A percentile compares a stretch with the other conserved stretches of the same genome.
Evolutionary conservation across 2,888 invertebrate species (phyloP).

Genomic region (Amphipyra berbera): DNA sequence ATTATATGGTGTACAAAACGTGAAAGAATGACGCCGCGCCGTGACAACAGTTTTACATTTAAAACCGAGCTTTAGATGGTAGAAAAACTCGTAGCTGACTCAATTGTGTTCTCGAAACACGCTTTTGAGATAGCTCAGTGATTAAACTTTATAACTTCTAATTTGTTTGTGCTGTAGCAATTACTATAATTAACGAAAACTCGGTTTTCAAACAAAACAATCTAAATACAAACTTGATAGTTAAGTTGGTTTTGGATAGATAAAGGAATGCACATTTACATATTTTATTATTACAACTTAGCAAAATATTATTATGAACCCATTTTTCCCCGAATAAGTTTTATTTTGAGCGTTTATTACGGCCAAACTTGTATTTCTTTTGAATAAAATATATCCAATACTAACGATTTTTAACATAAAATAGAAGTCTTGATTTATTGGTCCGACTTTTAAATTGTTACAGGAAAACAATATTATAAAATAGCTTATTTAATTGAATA

Average conservation of each 20-base stretch:
- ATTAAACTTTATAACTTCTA: constrained; percentile 64
- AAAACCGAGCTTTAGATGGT: constrained; percentile 12
- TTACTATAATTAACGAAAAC: constrained; percentile 60
- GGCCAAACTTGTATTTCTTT: constrained; percentile 38
- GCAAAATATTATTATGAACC: constrained; percentile 17
- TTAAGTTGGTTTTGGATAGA: constrained; percentile 27
- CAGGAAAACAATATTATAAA: not conserved
- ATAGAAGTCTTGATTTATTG: constrained; percentile 12
- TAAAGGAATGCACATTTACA: constrained; percentile 40
- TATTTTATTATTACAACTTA: constrained; percentile 24
- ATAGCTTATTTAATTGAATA: not conserved
- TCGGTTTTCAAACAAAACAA: constrained; percentile 50
- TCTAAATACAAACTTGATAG: constrained; percentile 24
- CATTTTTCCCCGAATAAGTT: constrained; percentile 29
- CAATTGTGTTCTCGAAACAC: constrained; percentile 56
- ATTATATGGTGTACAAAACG: constrained; percentile 19
- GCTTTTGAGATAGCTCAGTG: constrained; percentile 51
- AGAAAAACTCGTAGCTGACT: constrained; percentile 37
- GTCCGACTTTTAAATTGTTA: constrained; percentile 11
- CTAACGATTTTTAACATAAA: constrained; percentile 1
- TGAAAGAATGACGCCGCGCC: constrained; percentile 37
- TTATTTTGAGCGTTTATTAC: constrained; percentile 24
- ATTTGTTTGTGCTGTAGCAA: constrained; percentile 63
- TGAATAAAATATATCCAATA: constrained; percentile 10
- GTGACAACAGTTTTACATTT: constrained; percentile 32